A percentile compares a stretch with the other conserved stretches of the same genome.
phyloP scores from a whole-genome alignment of 2,888 invertebrate genomes.

The Helleia helle region DNA sequence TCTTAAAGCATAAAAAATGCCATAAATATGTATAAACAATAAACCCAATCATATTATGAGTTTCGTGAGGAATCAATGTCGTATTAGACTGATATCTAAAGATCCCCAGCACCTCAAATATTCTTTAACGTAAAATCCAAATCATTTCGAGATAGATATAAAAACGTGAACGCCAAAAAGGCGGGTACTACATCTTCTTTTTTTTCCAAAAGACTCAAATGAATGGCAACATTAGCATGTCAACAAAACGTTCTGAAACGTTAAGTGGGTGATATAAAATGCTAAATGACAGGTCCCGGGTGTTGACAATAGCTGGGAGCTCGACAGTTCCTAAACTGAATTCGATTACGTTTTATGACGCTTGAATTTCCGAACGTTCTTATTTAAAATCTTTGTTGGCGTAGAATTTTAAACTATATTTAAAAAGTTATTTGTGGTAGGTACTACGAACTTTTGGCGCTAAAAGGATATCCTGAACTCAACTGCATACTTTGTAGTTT shows the following conservation, averaged over 20 bases:
- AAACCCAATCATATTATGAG: no score
- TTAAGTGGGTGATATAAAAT: conserved; percentile 46
- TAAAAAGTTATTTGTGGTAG: neutral
- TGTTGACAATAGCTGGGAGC: conserved; percentile 55
- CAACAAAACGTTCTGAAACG: conserved; percentile 40
- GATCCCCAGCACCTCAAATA: no score
- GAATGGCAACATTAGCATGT: conserved; percentile 47
- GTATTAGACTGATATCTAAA: no score
- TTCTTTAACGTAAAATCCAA: no score
- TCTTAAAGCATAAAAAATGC: no score
- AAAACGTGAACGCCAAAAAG: no score
- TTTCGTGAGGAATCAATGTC: no score
- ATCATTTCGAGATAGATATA: no score
- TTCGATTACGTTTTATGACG: conserved; percentile 64
- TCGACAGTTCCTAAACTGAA: conserved; percentile 48
- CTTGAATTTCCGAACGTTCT: neutral
- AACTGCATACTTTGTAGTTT: no score
- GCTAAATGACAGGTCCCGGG: conserved; percentile 53
- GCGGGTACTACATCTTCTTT: neutral
- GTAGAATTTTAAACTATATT: neutral
- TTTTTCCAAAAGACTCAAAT: neutral
- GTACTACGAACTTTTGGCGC: neutral
- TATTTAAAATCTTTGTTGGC: neutral
- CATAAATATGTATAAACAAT: no score
- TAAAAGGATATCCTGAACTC: no score